Evolutionary conservation across 2,113 vertebrate genomes (phyloP).

Genomic region (Garra rufa): DNA sequence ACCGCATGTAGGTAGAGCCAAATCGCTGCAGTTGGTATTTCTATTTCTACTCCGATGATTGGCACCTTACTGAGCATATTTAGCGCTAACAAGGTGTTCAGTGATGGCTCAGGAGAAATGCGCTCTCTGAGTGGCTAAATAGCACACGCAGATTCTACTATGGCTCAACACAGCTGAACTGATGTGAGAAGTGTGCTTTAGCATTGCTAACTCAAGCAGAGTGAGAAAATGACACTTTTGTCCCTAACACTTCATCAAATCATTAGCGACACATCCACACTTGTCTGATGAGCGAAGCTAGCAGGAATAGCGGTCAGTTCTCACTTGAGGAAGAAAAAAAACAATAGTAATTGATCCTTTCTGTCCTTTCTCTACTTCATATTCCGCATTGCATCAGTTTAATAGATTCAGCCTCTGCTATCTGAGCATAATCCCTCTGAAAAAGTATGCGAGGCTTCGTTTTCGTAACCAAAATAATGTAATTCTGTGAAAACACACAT

Average conservation of each 20-base stretch:
- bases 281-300: constrained; percentile 9
- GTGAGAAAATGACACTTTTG: constrained; percentile 38
- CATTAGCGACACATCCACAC: constrained; percentile 28
- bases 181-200: constrained; percentile 11
- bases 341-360: background rate
- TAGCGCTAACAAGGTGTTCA: constrained; percentile 35
- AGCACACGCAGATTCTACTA: background rate
- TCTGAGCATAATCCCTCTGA: background rate
- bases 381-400: constrained; percentile 23
- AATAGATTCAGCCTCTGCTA: constrained; percentile 12
- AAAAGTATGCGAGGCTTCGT: background rate
- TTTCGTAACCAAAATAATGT: background rate
- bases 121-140: constrained; percentile 17
- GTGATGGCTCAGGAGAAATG: constrained; percentile 35
- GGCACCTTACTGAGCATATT: constrained; percentile 20
- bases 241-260: constrained; percentile 13
- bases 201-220: constrained; percentile 28
- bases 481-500: background rate
- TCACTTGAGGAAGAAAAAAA: background rate
- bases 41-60: constrained; percentile 41
- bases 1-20: constrained; percentile 38
- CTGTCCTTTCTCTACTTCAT: background rate
- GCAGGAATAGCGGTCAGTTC: constrained; percentile 24
- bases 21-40: constrained; percentile 46
- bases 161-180: constrained; percentile 17